These are phyloP conservation scores for Volucella inflata DNA, from an alignment of 2,888 invertebrate species.

Conservation along the genomic window DNA sequence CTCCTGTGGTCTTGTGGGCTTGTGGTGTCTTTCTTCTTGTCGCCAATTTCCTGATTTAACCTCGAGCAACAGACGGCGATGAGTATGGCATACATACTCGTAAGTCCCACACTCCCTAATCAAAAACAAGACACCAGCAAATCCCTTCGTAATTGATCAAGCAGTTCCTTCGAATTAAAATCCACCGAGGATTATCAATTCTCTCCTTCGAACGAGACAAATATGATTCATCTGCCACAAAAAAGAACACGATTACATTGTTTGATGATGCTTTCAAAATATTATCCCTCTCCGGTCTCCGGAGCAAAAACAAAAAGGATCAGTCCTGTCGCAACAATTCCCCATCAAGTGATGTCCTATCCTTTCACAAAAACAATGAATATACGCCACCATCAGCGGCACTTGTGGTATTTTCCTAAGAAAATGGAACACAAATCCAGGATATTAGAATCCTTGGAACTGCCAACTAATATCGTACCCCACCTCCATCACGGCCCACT, in stretches of 20 bases:
- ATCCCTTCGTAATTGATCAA: constrained; percentile 49
- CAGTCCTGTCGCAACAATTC: constrained; percentile 44
- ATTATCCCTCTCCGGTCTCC: constrained; percentile 53
- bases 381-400: constrained; percentile 10
- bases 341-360: constrained; percentile 37
- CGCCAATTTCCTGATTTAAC: constrained; percentile 43
- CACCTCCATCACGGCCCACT: not conserved
- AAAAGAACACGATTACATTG: constrained; percentile 59
- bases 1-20: constrained; percentile 29
- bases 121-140: constrained; percentile 26
- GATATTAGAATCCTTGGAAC: constrained; percentile 27
- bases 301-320: constrained; percentile 19
- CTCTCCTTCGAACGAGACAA: constrained; percentile 33
- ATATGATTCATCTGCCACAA: constrained; percentile 34
- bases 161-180: constrained; percentile 54
- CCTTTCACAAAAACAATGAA: constrained; percentile 44
- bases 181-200: constrained; percentile 63
- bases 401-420: constrained; percentile 47
- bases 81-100: constrained; percentile 16
- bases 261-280: constrained; percentile 70
- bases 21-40: constrained; percentile 12
- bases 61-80: constrained; percentile 59
- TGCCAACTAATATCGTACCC: not conserved
- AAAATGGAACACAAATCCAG: constrained; percentile 67
- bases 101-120: not conserved